Conservation (phyloP, 2,113 vertebrate species). For the Cyanoderma ruficeps region DNA sequence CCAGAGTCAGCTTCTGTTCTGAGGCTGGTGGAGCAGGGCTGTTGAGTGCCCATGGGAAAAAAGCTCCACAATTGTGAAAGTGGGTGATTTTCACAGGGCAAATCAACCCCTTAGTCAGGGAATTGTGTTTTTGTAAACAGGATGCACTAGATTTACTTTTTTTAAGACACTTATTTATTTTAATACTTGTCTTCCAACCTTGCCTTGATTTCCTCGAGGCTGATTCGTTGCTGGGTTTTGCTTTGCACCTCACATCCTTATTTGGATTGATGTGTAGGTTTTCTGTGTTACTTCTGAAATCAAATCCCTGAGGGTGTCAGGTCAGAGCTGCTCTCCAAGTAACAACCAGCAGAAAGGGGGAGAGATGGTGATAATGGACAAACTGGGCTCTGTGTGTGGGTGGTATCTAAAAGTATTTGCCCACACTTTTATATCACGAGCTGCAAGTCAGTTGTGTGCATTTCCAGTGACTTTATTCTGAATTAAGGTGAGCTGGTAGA, state of each 20-base stretch:
- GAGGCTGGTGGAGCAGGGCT: neutral
- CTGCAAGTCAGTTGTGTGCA: neutral
- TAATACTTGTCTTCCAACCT: neutral
- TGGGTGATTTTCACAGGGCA: neutral
- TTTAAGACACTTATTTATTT: neutral
- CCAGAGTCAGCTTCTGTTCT: neutral
- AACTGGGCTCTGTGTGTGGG: neutral
- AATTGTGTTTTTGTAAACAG: neutral
- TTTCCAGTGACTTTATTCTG: neutral
- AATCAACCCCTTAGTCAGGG: neutral
- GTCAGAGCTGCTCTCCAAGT: neutral
- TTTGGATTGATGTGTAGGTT: neutral
- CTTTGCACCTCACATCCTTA: neutral
- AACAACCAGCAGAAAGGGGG: neutral
- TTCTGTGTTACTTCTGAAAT: neutral
- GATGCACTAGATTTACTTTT: neutral
- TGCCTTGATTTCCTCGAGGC: neutral
- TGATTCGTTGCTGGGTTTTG: neutral
- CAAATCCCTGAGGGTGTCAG: neutral
- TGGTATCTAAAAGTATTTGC: neutral
- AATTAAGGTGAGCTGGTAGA: neutral
- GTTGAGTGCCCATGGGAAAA: neutral
- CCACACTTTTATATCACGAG: accelerated
- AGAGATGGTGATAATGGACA: neutral
- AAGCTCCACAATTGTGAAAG: neutral